phyloP scores from a whole-genome alignment of 2,113 vertebrate species.

The Eublepharis macularius region DNA sequence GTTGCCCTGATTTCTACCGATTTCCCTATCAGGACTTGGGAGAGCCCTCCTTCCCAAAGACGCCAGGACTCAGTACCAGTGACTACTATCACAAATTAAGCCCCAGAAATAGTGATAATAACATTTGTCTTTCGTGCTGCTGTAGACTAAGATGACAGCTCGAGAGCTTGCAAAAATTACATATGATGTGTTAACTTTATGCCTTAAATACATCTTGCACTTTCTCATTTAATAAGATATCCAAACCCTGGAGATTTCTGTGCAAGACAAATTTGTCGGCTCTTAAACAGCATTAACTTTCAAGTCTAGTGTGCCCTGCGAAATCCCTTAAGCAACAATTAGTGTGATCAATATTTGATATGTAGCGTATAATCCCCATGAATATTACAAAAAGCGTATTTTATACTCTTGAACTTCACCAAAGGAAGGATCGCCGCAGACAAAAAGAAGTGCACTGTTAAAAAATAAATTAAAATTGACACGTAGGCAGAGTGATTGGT shows the following conservation, averaged over 20 bases:
- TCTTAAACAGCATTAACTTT: slow-evolving; percentile 47
- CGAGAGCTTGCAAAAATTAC: slow-evolving; percentile 37
- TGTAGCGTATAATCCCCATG: slow-evolving; percentile 48
- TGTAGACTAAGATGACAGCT: not conserved
- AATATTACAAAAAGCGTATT: slow-evolving; percentile 39
- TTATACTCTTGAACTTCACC: not conserved
- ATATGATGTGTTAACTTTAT: slow-evolving; percentile 48
- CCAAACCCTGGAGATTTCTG: slow-evolving; percentile 62
- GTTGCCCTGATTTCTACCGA: too few species aligned
- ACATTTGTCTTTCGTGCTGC: not conserved
- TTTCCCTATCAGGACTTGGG: too few species aligned
- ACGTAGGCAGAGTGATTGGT: not conserved
- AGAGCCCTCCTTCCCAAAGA: too few species aligned
- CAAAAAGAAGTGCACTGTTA: not conserved
- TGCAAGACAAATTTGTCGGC: slow-evolving; percentile 57
- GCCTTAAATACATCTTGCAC: slow-evolving; percentile 52
- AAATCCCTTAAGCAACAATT: slow-evolving; percentile 72
- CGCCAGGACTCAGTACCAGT: too few species aligned
- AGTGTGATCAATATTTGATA: slow-evolving; percentile 65
- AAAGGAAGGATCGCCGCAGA: slow-evolving; percentile 11
- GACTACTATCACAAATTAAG: too few species aligned
- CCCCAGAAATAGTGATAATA: too few species aligned
- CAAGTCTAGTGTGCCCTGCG: slow-evolving; percentile 48
- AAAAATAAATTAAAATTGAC: not conserved
- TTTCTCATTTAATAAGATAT: slow-evolving; percentile 62